These are phyloP conservation scores for Sphaerophoria taeniata DNA, from an alignment of 2,888 invertebrate species.

Conservation along the genomic window DNA sequence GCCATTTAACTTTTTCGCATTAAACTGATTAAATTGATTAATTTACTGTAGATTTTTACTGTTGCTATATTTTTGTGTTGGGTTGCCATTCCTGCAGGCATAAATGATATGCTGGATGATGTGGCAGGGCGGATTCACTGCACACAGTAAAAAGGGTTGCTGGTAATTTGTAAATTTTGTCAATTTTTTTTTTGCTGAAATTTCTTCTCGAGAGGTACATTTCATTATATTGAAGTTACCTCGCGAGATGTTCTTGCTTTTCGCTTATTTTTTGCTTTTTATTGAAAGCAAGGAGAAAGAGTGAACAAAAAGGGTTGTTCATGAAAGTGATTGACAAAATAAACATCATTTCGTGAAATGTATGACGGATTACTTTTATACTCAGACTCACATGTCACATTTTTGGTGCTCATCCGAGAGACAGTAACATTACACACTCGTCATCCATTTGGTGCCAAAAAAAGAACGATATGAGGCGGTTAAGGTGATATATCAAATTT, in stretches of 20 bases:
- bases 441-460: slow-evolving; percentile 37
- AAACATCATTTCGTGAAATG: slow-evolving; percentile 63
- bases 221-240: slow-evolving; percentile 8
- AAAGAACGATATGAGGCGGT: background rate
- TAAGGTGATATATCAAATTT: slow-evolving; percentile 23
- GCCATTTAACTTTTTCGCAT: slow-evolving; percentile 77
- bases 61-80: slow-evolving; percentile 47
- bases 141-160: slow-evolving; percentile 57
- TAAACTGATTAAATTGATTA: slow-evolving; percentile 82
- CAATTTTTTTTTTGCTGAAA: background rate
- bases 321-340: slow-evolving; percentile 64
- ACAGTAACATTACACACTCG: slow-evolving; percentile 45
- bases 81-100: slow-evolving; percentile 22
- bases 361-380: slow-evolving; percentile 68
- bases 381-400: background rate
- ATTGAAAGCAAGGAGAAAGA: slow-evolving; percentile 10
- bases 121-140: slow-evolving; percentile 60
- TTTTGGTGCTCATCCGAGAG: slow-evolving; percentile 32
- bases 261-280: no score
- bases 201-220: background rate
- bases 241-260: slow-evolving; percentile 47
- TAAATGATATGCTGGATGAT: slow-evolving; percentile 4
- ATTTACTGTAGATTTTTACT: slow-evolving; percentile 77
- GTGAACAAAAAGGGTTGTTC: slow-evolving; percentile 44
- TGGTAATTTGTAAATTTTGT: slow-evolving; percentile 2